These are phyloP conservation scores for Spea multiplicata DNA, from an alignment of 2,113 vertebrate genomes.

Conservation along the genomic window DNA sequence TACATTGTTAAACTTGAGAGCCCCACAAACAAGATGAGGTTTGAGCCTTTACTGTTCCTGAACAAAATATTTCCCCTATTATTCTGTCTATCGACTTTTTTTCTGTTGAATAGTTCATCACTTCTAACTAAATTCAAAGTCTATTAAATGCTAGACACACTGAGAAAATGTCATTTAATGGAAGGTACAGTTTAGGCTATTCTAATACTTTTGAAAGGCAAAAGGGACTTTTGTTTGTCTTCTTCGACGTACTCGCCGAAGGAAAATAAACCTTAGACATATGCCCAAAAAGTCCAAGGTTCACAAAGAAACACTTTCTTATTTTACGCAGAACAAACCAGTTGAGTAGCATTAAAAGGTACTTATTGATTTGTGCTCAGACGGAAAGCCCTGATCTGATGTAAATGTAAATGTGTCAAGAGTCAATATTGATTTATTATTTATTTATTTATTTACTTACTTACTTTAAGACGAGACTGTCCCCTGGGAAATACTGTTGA, in stretches of 20 bases:
- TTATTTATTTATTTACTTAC: too few relatives aligned
- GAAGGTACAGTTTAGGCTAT: slow-evolving; percentile 60
- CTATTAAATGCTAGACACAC: slow-evolving; percentile 64
- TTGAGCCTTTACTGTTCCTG: neutral
- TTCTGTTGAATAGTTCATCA: slow-evolving; percentile 53
- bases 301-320: slow-evolving; percentile 61
- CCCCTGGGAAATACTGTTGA: slow-evolving; percentile 68
- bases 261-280: slow-evolving; percentile 53
- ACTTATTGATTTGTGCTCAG: slow-evolving; percentile 71
- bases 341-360: slow-evolving; percentile 73
- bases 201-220: slow-evolving; percentile 64
- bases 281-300: slow-evolving; percentile 51
- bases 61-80: slow-evolving; percentile 52
- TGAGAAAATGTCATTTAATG: slow-evolving; percentile 62
- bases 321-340: slow-evolving; percentile 62
- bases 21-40: neutral
- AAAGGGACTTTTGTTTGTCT: slow-evolving; percentile 57
- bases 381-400: slow-evolving; percentile 73
- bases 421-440: slow-evolving; percentile 74
- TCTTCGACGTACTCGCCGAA: slow-evolving; percentile 56
- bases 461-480: slow-evolving; percentile 61
- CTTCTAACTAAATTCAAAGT: slow-evolving; percentile 65
- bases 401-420: slow-evolving; percentile 83
- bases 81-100: slow-evolving; percentile 60
- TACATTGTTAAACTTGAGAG: too few relatives aligned